phyloP scores from a whole-genome alignment of 2,888 invertebrate species.

The Oxycera nigricornis region DNA sequence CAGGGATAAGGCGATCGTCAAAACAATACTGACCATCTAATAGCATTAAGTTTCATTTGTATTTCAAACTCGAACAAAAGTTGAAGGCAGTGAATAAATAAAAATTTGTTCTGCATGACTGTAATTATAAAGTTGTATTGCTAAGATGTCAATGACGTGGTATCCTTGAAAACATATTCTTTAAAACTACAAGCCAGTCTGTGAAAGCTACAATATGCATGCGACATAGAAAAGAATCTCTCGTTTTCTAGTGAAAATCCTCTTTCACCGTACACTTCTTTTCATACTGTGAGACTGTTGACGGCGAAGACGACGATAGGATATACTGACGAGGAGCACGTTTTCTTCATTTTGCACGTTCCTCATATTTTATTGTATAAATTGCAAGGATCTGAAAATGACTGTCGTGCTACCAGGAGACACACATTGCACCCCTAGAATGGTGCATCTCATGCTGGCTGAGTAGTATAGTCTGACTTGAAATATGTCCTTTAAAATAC shows the following conservation, averaged over 20 bases:
- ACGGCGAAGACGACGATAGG: not conserved
- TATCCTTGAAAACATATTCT: not conserved
- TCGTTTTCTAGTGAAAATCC: too few species aligned
- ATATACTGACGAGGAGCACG: not conserved
- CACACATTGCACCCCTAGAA: not conserved
- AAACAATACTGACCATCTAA: too few species aligned
- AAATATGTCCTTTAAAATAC: slow-evolving; percentile 17
- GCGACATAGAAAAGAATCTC: too few species aligned
- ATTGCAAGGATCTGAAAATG: not conserved
- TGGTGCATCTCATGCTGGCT: not conserved
- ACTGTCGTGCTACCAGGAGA: too few species aligned
- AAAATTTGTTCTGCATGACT: not conserved
- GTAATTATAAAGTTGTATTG: not conserved
- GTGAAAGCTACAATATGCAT: too few species aligned
- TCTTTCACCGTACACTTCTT: not conserved
- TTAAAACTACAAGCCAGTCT: too few species aligned
- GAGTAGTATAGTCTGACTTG: not conserved
- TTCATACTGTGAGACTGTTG: too few species aligned
- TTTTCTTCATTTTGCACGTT: slow-evolving; percentile 18
- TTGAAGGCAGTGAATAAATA: not conserved
- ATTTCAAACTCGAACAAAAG: too few species aligned
- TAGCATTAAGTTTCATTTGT: too few species aligned
- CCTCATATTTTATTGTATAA: not conserved
- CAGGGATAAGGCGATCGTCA: too few species aligned
- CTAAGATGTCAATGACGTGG: not conserved